Base-by-base conservation (phyloP, 2,888 invertebrate genomes). In the Aproaerema taeniolella region DNA sequence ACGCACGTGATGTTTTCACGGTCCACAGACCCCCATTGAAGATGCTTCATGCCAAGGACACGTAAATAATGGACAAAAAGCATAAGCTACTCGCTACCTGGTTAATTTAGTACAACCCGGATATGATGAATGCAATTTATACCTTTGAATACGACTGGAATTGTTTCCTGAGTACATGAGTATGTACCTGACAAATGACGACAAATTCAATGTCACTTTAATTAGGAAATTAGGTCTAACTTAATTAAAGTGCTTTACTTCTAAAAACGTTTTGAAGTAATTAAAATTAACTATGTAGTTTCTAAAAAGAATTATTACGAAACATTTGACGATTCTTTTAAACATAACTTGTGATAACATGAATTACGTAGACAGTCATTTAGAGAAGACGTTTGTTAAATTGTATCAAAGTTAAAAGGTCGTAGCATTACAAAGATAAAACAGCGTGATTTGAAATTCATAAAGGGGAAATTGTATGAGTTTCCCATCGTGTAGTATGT, bases 21-120 rank as follows among this genome's bases (percentile, higher is more conserved):
- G 68, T 70, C 63, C 56, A 66, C 47, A 61, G 61, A 54, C 50
- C 54, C 61, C 61, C 56, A 71, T 61, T 67, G 56, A 75, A 76
- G 75, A 76, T 64, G 67, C 52, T 65, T 52, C 46, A 46, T 36
- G 58, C 75, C 75, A 74, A 73, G 76, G 65, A 74, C 58, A 40
- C 42, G 45, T 38, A 51, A 52, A 61, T 62, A 59, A 66, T 56
- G 52, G 50, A 62, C 54, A 60, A 66, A 65, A 62, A 61, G 58
- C 54, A 42, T 45, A 38, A 49, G 26, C 42, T 41, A 45, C 31
- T 45, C 49, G 54, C 44, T 53, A 58, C 55, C 54, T 53, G 55
- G 45, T 57, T 55, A 54, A 63, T 55, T 58, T 47, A 41, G 10
- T 31, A 35, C 29, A 30, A 55, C 52, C 54, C 58, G 61, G 52